Base-by-base conservation (phyloP, 2,797 vertebrate genomes). In the Leucoraja ocellata region DNA sequence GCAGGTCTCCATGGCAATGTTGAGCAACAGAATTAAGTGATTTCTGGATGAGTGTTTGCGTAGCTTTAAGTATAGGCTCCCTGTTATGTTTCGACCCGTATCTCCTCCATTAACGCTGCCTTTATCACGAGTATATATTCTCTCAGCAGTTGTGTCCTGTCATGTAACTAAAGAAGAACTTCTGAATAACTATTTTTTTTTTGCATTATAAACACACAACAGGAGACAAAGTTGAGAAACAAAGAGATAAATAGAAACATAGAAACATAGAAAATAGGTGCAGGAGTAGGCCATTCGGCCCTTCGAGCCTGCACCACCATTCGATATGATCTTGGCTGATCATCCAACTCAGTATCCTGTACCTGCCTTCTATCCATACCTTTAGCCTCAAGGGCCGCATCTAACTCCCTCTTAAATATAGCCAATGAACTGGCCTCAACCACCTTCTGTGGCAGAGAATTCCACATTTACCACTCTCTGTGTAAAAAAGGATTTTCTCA, bases 1-100 rank as follows among this genome's bases (percentile, higher is more conserved):
- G 83, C 83, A 65, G 58, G 83, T 86, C 83, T 63, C 83, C 83
- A 86, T 86, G 83, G 83, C 61, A 28, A 86, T 61, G 1, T 18
- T 13, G 11, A 65, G 58, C 83, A 83, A 58, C 54, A 16, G 83
- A 16, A 86, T 86, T n/a, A 65, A 86, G 63, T 6, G 25, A 65
- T 86, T 18, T 63, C 83, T 86, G 83, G 58, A 86, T 63, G n/a
- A 86, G 61, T 65, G 83, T 86, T 86, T 65, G 58, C 28, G 16
- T 86, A 86, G n/a, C 28, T 63, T 86, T 61, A 58, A 23, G 79
- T 54, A 54, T 61, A 25, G 21, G 4, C 23, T 14, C 9, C 13
- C 28, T 13, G 13, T n/a, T 32, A 63, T 65, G 14, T 63, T 84
- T 16, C 14, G 25, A 32, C 13, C 28, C 5, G 9, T 54, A 63